phyloP scores from a whole-genome alignment of 2,888 invertebrate genomes.

The Druceiella hillmani region DNA sequence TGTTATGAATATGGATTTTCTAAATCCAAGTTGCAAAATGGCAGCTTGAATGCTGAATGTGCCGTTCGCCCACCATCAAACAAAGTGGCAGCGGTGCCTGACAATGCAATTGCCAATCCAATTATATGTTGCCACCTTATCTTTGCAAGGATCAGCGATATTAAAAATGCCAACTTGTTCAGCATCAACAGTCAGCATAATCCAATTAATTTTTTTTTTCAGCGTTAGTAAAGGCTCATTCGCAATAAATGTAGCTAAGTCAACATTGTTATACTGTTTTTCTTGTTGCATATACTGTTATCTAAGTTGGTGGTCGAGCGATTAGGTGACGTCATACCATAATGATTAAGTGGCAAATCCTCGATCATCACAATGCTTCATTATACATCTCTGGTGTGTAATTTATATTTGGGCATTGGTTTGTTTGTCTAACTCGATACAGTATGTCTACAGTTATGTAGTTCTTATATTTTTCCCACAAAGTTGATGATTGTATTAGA shows the following conservation, averaged over 20 bases:
- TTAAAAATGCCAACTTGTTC: constrained; percentile 28
- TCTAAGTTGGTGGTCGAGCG: constrained; percentile 16
- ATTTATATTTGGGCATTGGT: constrained; percentile 20
- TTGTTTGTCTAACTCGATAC: constrained; percentile 23
- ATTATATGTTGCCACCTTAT: constrained; percentile 27
- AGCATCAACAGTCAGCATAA: constrained; percentile 22
- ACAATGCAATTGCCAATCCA: constrained; percentile 32
- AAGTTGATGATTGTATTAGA: constrained; percentile 23
- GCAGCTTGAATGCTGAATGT: constrained; percentile 29
- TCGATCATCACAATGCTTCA: constrained; percentile 28
- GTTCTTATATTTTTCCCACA: constrained; percentile 29
- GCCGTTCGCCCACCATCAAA: constrained; percentile 26
- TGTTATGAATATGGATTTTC: no score
- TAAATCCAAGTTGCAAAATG: constrained; percentile 9
- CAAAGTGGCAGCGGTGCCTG: constrained; percentile 34
- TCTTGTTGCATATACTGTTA: constrained; percentile 25
- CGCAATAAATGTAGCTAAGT: constrained; percentile 15
- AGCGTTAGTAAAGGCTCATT: constrained; percentile 12
- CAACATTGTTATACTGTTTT: constrained; percentile 20
- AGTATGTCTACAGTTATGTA: constrained; percentile 27
- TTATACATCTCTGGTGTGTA: constrained; percentile 25
- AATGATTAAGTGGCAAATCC: constrained; percentile 26
- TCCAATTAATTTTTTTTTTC: constrained; percentile 17
- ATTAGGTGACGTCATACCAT: constrained; percentile 25
- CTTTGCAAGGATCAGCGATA: constrained; percentile 28